Evolutionary conservation across 2,113 vertebrate genomes (phyloP).

Genomic region (Pipa parva): DNA sequence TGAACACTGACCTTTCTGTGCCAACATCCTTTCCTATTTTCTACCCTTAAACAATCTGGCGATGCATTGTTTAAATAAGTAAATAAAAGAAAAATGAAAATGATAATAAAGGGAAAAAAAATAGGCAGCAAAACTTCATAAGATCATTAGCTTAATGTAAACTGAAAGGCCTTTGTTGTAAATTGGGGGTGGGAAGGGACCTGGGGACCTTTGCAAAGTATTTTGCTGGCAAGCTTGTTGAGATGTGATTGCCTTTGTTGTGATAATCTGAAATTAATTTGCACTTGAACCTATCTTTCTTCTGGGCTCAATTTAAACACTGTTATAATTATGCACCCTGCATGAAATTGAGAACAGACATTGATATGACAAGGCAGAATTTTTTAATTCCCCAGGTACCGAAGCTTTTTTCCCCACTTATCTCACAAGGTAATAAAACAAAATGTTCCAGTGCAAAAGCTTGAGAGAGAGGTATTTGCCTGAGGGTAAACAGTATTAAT

Average conservation of each 20-base stretch:
- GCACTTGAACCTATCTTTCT: conserved; percentile 98
- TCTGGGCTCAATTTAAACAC: conserved; percentile 93
- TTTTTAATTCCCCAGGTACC: conserved; percentile 92
- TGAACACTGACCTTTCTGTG: conserved; percentile 59
- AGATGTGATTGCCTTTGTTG: conserved; percentile 95
- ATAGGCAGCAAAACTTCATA: conserved; percentile 66
- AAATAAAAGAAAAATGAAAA: conserved; percentile 51
- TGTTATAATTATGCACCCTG: conserved; percentile 85
- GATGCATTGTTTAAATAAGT: conserved; percentile 60
- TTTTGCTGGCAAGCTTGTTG: conserved; percentile 81
- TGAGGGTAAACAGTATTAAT: conserved; percentile 92
- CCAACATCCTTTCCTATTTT: conserved; percentile 50
- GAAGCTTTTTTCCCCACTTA: conserved; percentile 75
- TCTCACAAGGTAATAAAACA: conserved; percentile 96
- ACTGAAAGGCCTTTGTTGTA: conserved; percentile 79
- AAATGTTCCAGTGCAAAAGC: conserved; percentile 81
- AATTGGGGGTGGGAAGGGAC: conserved; percentile 68
- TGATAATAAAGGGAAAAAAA: conserved; percentile 57
- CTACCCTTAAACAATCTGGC: conserved; percentile 33
- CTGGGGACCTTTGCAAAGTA: conserved; percentile 78
- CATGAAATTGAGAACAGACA: conserved; percentile 88
- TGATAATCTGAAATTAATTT: conserved; percentile 99
- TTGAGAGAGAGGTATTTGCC: conserved; percentile 91
- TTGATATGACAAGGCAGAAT: conserved; percentile 82
- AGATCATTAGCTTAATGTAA: conserved; percentile 84